Evolutionary conservation across 2,888 invertebrate species (phyloP), one percentile per base, ranked within the genome.

Genomic region (Nemapogon koenigi): DNA sequence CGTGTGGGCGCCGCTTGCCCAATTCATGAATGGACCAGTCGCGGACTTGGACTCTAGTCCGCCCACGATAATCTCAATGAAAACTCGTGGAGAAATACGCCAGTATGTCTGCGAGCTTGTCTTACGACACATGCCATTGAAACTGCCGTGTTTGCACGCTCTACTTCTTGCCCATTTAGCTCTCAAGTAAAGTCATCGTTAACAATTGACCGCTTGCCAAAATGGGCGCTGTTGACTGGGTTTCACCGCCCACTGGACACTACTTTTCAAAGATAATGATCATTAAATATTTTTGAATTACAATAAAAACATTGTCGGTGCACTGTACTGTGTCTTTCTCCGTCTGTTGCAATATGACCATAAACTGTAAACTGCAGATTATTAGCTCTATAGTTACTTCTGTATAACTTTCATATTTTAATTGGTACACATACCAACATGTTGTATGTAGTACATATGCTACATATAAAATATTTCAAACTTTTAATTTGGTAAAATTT

Each of bases 21-120:
- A 75, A 75, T 63, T 59, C 65, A 72, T 76, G 76, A 76, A 76
- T 76, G 76, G 63, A 63, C 55, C 53, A 59, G 63, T 53, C 62
- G n/a, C n/a, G n/a, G n/a, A n/a, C n/a, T n/a, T n/a, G 46, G 48
- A 54, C 37, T 49, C 66, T 38, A 46, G 69, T 67, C 55, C 72
- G 61, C 75, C 73, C 57, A 76, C 76, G 51, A 41, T 37, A 37
- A 11, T n/a, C 41, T 69, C 71, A 72, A 72, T 73, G 73, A 64
- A 63, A 66, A 64, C 60, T 64, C 63, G 62, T 63, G 57, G 55
- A 57, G 56, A 59, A 59, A 63, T 55, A 59, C 64, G 65, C 59
- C 65, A 46, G 49, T 42, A 48, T 59, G 67, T 66, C 68, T 62
- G 63, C 65, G 48, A 62, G 62, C 57, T 55, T 45, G 46, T 22